Base-by-base conservation (phyloP, 2,797 vertebrate genomes). In the Epinephelus awoara region DNA sequence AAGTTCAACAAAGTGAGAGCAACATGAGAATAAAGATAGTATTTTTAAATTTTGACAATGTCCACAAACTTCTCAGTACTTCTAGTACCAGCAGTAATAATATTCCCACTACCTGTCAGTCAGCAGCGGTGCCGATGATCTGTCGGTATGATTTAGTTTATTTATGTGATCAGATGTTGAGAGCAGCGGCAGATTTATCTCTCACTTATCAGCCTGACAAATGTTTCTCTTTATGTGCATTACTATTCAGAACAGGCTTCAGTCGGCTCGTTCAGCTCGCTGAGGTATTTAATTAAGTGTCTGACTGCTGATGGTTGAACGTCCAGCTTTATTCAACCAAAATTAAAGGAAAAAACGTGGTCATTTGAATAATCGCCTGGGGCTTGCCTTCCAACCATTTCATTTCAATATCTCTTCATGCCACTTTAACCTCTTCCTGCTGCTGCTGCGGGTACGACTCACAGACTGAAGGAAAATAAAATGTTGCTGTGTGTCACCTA, bases 201-300 rank as follows among this genome's bases (percentile, higher is more conserved):
- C 89, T 94, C 89, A 92, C 90, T 94, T 86, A 89, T 93, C 85
- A 83, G 84, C 75, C 92, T 89, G 92, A 94, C 91, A 91, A 93
- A 93, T 75, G 90, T 88, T 94, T 91, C 89, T 92, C 85, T 91
- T 92, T 90, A 86, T 83, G 79, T 84, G 69, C 88, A 92, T 95
- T 91, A 91, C 78, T 88, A 94, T 94, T 93, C 90, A 62, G 80
- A 90, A 81, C 87, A 87, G 89, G 88, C 75, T 47, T 78, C 80
- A 27, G 80, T 56, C 85, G 66, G 91, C 77, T 70, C 29, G 2
- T 59, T 76, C 92, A 87, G 86, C 88, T 44, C 72, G 77, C 90
- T 83, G 90, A 92, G 89, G 71, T 92, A 71, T 93, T 94, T 95
- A 92, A 95, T 95, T 93, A 95, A 95, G 89, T 79, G 91, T 92